Evolutionary conservation across 2,797 vertebrate genomes (phyloP), one percentile per base, ranked within the genome.

Genomic region (Ctenopoma multispine): DNA sequence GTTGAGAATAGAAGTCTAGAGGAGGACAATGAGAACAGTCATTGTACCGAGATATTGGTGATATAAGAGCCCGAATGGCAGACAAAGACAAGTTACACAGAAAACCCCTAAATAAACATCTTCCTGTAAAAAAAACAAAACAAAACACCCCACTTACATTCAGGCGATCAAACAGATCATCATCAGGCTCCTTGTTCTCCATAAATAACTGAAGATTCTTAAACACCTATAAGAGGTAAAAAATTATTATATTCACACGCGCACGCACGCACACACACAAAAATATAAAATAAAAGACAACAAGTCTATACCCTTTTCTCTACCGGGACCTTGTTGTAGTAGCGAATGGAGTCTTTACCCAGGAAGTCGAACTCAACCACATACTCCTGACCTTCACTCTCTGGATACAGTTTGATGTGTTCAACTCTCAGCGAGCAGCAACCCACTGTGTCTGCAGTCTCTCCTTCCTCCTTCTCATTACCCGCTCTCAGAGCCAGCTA

Each of bases 191-290:
- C 87, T 99, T 99, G 92, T 97, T 98, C 88, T 99, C 97, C 97
- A 98, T 97, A 83, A 99, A 99, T 76, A 99, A 92, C 91, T 99
- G 97, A 74, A 99, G 95, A 78, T 99, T 99, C 93, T 99, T 99
- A 81, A 98, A 99, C 67, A 98, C 97, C 97, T 99, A 77, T 2
- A 77, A 29, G 12, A 75, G 38, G 18, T 9, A 53, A 13, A 72
- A n/a, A n/a, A n/a, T n/a, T n/a, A n/a, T n/a, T n/a, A n/a, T n/a
- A n/a, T n/a, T n/a, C n/a, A n/a, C n/a, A n/a, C n/a, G n/a, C n/a
- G n/a, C n/a, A n/a, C n/a, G n/a, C n/a, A n/a, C n/a, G n/a, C n/a
- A 63, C n/a, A 27, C 11, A 17, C 1, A 15, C 0, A 17, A 41
- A 15, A 7, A 7, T n/a, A 43, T 1, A 18, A n/a, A 18, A n/a